phyloP scores from a whole-genome alignment of 2,797 vertebrate species.

The Natrix natrix region DNA sequence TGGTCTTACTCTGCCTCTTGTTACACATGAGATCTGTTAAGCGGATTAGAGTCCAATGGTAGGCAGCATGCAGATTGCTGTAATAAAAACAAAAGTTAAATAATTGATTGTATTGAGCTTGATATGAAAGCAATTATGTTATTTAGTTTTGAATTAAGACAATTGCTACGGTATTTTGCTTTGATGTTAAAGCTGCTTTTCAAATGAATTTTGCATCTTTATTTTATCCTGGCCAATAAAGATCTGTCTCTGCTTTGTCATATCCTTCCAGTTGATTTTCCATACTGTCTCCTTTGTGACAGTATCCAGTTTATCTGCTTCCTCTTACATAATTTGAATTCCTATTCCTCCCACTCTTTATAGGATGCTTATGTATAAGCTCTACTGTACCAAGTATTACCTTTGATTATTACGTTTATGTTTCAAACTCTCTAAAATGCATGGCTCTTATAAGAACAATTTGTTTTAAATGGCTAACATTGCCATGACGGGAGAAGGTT shows the following conservation, averaged over 20 bases:
- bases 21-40: neutral
- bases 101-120: neutral
- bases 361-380: neutral
- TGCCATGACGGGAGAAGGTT: neutral
- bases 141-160: neutral
- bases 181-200: neutral
- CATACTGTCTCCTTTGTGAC: neutral
- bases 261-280: constrained; percentile 10
- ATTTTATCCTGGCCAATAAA: neutral
- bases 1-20: neutral
- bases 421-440: neutral
- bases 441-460: neutral
- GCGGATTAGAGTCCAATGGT: neutral
- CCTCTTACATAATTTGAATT: neutral
- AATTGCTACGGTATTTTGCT: neutral
- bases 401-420: neutral
- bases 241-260: neutral
- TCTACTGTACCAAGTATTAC: neutral
- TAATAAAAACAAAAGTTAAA: neutral
- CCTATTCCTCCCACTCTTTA: neutral
- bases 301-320: constrained; percentile 23
- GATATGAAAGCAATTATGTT: neutral
- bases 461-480: neutral
- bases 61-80: neutral
- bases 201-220: neutral